Evolutionary conservation across 2,797 vertebrate genomes (phyloP).

Genomic region (Sebastes matsubarae): DNA sequence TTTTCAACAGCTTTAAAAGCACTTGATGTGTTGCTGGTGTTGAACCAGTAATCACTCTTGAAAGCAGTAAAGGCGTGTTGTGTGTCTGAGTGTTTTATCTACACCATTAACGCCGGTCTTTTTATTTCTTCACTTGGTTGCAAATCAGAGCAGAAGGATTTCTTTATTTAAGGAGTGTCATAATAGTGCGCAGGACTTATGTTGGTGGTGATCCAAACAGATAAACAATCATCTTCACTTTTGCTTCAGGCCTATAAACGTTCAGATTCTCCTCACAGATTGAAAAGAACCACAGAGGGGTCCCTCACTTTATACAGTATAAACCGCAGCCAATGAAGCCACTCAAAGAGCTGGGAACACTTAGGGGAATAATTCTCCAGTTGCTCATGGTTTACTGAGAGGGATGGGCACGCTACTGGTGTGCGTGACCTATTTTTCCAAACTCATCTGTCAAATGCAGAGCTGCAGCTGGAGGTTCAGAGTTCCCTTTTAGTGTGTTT

Average conservation of each 20-base stretch:
- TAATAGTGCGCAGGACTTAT: constrained; percentile 4
- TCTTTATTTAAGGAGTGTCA: not conserved
- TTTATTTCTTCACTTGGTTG: not conserved
- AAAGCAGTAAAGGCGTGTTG: not conserved
- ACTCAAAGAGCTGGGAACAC: constrained; percentile 63
- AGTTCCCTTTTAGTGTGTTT: constrained; percentile 64
- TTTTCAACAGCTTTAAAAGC: constrained; percentile 1
- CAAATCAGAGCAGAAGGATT: constrained; percentile 5
- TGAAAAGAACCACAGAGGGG: constrained; percentile 50
- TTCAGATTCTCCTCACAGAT: constrained; percentile 31
- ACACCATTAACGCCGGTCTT: not conserved
- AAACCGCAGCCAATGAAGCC: constrained; percentile 53
- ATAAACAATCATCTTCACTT: constrained; percentile 29
- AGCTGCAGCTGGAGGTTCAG: constrained; percentile 66
- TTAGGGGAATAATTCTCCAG: constrained; percentile 72
- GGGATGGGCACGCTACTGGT: constrained; percentile 67
- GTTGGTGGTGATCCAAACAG: constrained; percentile 25
- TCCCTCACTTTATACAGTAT: constrained; percentile 42
- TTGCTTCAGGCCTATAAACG: constrained; percentile 5
- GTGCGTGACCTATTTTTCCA: constrained; percentile 81
- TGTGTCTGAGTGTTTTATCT: constrained; percentile 10
- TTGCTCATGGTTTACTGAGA: constrained; percentile 73
- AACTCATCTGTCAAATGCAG: constrained; percentile 60
- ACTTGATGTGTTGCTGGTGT: not conserved
- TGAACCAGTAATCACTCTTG: not conserved